Conservation (phyloP, 1,140 invertebrate species). For the Pemphigus obesinymphae region DNA sequence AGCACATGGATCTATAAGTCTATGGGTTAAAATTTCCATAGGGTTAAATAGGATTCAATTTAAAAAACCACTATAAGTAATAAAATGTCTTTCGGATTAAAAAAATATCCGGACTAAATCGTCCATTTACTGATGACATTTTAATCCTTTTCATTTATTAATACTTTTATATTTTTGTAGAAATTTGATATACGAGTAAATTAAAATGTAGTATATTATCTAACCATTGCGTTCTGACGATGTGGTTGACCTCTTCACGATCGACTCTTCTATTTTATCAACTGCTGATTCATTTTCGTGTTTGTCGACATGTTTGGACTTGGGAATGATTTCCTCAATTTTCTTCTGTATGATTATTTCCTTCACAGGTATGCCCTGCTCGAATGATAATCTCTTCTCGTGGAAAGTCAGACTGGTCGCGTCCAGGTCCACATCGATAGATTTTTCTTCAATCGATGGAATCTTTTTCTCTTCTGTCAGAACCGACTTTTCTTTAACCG, state of each 20-base stretch:
- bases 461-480: conserved; percentile 43
- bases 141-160: no score
- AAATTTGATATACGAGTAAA: no score
- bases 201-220: no score
- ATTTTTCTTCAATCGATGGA: conserved; percentile 1
- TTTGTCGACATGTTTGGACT: neutral
- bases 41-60: no score
- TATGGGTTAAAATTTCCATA: no score
- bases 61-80: no score
- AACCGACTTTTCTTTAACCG: conserved; percentile 48
- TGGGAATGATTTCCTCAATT: conserved; percentile 44
- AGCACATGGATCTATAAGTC: no score
- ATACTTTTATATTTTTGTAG: no score
- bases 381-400: conserved; percentile 51
- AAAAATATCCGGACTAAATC: no score
- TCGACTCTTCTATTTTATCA: neutral
- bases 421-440: conserved; percentile 44
- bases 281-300: neutral
- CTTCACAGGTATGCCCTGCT: conserved; percentile 52
- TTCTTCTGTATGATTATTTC: conserved; percentile 33
- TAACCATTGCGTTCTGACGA: neutral
- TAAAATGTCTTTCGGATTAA: no score
- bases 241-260: neutral
- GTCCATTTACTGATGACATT: no score
- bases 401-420: conserved; percentile 52